Evolutionary conservation across 2,113 vertebrate species (phyloP), one percentile per base, ranked within the genome.

Genomic region (Sinocyclocheilus anophthalmus): DNA sequence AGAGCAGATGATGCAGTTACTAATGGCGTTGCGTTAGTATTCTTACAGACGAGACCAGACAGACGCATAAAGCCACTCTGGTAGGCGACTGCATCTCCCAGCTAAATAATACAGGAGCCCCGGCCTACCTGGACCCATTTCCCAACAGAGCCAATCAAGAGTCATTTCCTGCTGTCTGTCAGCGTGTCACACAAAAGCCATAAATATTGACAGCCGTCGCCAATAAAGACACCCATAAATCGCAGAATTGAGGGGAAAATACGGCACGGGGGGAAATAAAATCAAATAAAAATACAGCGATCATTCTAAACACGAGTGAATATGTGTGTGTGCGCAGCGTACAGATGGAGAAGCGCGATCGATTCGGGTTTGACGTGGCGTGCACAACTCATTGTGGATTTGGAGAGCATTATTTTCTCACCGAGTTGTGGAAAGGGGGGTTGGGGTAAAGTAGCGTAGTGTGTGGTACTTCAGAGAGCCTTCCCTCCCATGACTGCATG

Each of bases 391-490:
- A 87, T 90, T 93, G 92, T 87, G 87, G 84, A 91, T 93, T 92
- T 92, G 90, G 73, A 92, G 87, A 89, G 80, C 88, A 90, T 88
- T 91, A 90, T 93, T 93, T 92, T 91, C 89, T 92, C 89, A 90
- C 87, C 91, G 87, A 70, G 61, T 67, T 55, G 42, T 67, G 87
- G 84, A 86, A 81, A 76, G 81, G 76, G 87, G 88, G 76, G 84
- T 84, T 85, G 87, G 90, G 61, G 70, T 50, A 84, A 79, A 87
- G 84, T 77, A 76, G 48, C 82, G 63, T 81, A 80, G 83, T 85
- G 50, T 24, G 84, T 78, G 85, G 93, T 95, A 94, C 96, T 95
- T 96, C 92, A 91, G 96, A 95, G 95, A 96, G 91, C 92, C 94
- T 82, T 73, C 90, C 92, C 93, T 96, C 95, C 95, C 95, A 90